phyloP scores from a whole-genome alignment of 2,888 invertebrate species.

The Phoenoteleia sp. region DNA sequence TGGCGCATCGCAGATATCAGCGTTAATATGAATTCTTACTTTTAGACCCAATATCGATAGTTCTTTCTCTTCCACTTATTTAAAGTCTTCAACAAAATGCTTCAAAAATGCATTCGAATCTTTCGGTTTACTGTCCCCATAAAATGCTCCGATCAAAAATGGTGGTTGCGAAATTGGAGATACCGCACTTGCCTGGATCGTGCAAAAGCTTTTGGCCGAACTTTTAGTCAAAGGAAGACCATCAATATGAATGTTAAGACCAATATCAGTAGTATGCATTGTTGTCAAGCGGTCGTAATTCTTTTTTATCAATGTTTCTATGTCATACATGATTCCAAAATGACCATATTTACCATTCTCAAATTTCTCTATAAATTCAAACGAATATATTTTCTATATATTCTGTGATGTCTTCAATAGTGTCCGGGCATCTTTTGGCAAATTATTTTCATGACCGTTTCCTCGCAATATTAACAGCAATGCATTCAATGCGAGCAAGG shows the following conservation, averaged over 20 bases:
- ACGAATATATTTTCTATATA: no score
- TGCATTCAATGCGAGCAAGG: background rate
- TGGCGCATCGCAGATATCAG: slow-evolving; percentile 38
- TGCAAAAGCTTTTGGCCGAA: background rate
- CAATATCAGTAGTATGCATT: background rate
- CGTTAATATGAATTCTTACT: background rate
- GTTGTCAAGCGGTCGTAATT: background rate
- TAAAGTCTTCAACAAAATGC: slow-evolving; percentile 9
- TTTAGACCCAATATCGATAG: background rate
- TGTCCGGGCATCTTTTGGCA: slow-evolving; percentile 29
- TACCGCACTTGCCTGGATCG: slow-evolving; percentile 16
- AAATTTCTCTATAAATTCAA: background rate
- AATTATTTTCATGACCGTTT: slow-evolving; percentile 13
- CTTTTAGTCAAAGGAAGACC: slow-evolving; percentile 23
- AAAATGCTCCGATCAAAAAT: slow-evolving; percentile 22
- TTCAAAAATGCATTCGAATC: slow-evolving; percentile 1
- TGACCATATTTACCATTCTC: slow-evolving; percentile 25
- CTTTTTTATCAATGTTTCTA: background rate
- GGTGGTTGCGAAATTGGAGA: slow-evolving; percentile 6
- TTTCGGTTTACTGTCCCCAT: slow-evolving; percentile 16
- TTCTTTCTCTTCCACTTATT: slow-evolving; percentile 5
- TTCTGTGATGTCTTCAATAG: slow-evolving; percentile 15
- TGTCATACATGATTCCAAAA: no score
- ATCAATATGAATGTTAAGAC: slow-evolving; percentile 24
- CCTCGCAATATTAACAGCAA: slow-evolving; percentile 16